Base-by-base conservation (phyloP, 2,888 invertebrate genomes). In the Disparrhopalites patrizii region DNA sequence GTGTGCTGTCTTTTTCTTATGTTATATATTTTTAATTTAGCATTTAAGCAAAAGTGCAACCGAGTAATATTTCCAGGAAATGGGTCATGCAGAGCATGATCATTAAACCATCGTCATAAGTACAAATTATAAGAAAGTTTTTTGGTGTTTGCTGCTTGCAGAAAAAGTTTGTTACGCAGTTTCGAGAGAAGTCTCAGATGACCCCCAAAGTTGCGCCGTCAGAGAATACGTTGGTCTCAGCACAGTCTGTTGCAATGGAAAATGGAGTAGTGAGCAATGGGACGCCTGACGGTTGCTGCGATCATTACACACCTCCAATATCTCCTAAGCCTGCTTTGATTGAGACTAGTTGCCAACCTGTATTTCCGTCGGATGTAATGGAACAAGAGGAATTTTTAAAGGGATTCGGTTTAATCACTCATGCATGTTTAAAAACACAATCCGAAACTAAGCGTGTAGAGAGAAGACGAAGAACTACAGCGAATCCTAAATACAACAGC, bases 401-500 rank as follows among this genome's bases (percentile, higher is more conserved):
- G 10, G 27, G 62, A 3, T 50, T 74, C 36, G 72, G 71, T 28
- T 63, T 74, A 8, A 66, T 74, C n/a, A 70, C 73, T 3, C 69
- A 67, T 7, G 71, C 70, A 40, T 67, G 62, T 25, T 61, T 65
- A 2, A 58, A 56, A 13, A 51, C 58, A 15, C 62, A 66, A 58
- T 57, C 47, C 1, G 62, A 66, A 18, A 64, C 52, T 2, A 69
- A 69, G 28, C 68, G 69, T 10, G 70, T 71, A 23, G 56, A 69
- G 28, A 38, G 71, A 20, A 62, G 71, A 43, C 43, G 74, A 43
- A 62, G 73, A 7, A 70, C 68, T 0, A 74, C 72, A 1, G 72
- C 73, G 5, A 74, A 74, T 57, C 73, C 73, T 1, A 74, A 73
- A 47, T 74, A 74, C 52, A 72, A 60, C 28, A 56, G 68, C 1